A percentile compares a stretch with the other conserved stretches of the same genome.
phyloP scores from a whole-genome alignment of 2,797 vertebrate genomes.

The Vireo griseus region DNA sequence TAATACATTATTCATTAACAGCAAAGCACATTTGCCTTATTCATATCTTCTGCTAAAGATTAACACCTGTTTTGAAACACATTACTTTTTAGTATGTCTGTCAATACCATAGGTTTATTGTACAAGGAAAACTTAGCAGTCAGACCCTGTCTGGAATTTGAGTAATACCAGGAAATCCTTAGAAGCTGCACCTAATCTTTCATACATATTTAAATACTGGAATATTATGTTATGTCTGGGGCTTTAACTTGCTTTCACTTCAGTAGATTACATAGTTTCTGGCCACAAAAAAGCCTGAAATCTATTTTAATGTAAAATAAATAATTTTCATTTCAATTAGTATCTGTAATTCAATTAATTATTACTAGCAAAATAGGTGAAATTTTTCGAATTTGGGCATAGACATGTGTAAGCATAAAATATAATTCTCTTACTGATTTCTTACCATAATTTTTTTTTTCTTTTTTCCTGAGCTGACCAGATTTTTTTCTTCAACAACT shows the following conservation, averaged over 20 bases:
- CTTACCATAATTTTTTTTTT: neutral
- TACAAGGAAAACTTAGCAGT: neutral
- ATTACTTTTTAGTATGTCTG: neutral
- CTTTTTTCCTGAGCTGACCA: neutral
- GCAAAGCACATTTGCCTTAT: neutral
- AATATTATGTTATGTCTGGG: neutral
- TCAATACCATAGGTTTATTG: neutral
- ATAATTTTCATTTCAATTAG: neutral
- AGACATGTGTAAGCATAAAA: neutral
- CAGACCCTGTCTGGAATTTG: constrained; percentile 42
- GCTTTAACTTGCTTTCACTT: neutral
- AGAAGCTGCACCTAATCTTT: constrained; percentile 45
- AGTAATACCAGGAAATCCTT: constrained; percentile 56
- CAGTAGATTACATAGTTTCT: neutral
- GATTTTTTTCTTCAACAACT: neutral
- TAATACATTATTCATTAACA: neutral
- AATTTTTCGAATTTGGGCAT: neutral
- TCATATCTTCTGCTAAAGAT: neutral
- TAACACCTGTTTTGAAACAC: neutral
- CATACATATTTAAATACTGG: constrained; percentile 60
- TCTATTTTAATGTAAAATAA: neutral
- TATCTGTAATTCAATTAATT: neutral
- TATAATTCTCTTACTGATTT: neutral
- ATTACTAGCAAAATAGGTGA: neutral
- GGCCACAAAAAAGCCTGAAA: neutral